Conservation (phyloP, 2,888 invertebrate species). For the Apodemia zela region DNA sequence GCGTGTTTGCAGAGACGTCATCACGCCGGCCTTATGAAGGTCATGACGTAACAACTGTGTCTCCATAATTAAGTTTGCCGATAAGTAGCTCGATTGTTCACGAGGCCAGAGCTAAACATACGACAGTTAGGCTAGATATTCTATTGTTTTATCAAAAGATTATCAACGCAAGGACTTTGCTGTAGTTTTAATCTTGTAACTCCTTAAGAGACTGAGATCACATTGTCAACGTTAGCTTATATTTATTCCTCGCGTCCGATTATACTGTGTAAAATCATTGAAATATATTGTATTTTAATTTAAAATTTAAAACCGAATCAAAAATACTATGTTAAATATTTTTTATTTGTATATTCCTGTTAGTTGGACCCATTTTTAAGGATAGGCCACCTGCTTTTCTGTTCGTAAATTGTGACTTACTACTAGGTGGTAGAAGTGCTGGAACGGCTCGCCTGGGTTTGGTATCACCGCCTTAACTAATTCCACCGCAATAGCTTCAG, state of each 20-base stretch:
- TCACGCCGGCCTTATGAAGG: conserved; percentile 60
- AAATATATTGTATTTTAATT: too few species aligned
- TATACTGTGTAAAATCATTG: too few species aligned
- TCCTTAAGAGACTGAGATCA: background rate
- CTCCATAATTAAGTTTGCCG: conserved; percentile 64
- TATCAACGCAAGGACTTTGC: background rate
- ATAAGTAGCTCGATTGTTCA: conserved; percentile 60
- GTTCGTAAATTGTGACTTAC: too few species aligned
- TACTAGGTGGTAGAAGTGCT: too few species aligned
- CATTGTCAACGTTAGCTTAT: background rate
- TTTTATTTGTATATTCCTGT: too few species aligned
- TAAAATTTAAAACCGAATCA: too few species aligned
- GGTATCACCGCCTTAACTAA: too few species aligned
- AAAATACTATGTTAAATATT: too few species aligned
- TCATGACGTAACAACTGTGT: conserved; percentile 68
- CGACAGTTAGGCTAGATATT: conserved; percentile 17
- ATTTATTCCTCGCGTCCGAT: background rate
- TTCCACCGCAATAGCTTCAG: too few species aligned
- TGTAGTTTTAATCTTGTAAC: conserved; percentile 2
- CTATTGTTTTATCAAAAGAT: conserved; percentile 16
- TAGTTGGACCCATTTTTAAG: too few species aligned
- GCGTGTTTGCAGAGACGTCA: conserved; percentile 65
- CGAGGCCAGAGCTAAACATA: conserved; percentile 55
- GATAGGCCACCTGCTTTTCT: too few species aligned
- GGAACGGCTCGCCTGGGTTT: too few species aligned